phyloP scores from a whole-genome alignment of 2,113 vertebrate species.

The Rhagologus leucostigma region DNA sequence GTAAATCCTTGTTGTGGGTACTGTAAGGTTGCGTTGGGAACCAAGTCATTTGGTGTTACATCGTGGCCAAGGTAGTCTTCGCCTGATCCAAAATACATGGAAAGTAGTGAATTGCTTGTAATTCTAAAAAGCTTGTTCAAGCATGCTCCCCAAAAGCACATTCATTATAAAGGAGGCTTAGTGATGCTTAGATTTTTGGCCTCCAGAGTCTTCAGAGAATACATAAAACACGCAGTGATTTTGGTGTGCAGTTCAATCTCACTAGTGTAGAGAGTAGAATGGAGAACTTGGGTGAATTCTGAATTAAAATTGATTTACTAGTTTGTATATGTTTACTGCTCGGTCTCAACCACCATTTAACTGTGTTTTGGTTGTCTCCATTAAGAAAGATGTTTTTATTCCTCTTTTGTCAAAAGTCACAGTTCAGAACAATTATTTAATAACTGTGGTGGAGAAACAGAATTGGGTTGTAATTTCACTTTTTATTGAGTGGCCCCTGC shows the following conservation, averaged over 20 bases:
- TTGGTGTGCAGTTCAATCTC: background rate
- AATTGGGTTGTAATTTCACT: background rate
- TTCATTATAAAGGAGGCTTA: background rate
- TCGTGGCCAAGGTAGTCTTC: background rate
- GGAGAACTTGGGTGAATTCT: background rate
- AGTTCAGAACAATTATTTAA: background rate
- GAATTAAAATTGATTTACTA: background rate
- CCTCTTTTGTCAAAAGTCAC: background rate
- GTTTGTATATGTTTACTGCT: background rate
- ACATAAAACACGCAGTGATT: background rate
- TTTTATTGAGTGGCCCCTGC: background rate
- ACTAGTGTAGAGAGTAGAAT: background rate
- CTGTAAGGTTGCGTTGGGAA: background rate
- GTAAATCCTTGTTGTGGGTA: background rate
- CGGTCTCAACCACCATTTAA: background rate
- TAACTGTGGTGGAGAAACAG: background rate
- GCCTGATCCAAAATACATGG: background rate
- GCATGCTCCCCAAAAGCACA: background rate
- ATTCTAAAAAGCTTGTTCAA: background rate
- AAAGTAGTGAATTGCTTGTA: background rate
- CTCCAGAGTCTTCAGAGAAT: background rate
- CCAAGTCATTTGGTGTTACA: background rate
- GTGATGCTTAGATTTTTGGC: background rate
- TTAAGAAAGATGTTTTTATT: background rate
- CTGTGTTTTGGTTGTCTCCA: background rate